These are phyloP conservation scores for Spisula subtruncata DNA, from an alignment of 2,888 invertebrate species.

Conservation along the genomic window DNA sequence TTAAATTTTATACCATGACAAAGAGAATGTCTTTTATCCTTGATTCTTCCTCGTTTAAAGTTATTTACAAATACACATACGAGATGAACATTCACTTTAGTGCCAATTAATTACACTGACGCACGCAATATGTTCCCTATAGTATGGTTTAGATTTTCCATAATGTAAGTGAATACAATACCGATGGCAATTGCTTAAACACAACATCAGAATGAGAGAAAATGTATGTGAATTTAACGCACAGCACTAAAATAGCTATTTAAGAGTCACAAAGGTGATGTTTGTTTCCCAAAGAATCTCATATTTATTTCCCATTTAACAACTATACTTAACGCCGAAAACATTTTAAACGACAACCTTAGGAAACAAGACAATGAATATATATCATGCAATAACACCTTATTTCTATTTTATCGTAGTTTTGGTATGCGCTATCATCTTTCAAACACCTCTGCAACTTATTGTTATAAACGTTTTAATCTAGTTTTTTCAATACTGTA, in stretches of 20 bases:
- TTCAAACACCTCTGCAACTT: too few species aligned
- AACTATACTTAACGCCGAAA: background rate
- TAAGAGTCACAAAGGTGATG: background rate
- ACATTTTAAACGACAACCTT: background rate
- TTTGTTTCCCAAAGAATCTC: background rate
- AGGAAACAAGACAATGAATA: too few species aligned
- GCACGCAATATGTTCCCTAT: background rate
- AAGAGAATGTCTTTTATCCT: too few species aligned
- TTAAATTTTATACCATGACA: too few species aligned
- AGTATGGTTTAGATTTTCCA: background rate
- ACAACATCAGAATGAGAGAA: background rate
- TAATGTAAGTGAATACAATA: background rate
- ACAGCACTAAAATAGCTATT: background rate
- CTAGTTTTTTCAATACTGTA: too few species aligned
- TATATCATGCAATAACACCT: too few species aligned
- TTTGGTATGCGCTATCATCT: too few species aligned
- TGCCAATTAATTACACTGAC: background rate
- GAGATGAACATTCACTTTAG: background rate
- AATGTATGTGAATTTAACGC: background rate
- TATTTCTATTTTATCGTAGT: too few species aligned
- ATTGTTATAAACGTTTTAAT: too few species aligned
- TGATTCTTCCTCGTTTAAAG: too few species aligned
- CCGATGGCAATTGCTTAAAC: background rate
- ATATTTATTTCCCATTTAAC: background rate
- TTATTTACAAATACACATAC: too few species aligned